Conservation (phyloP, 2,113 vertebrate genomes). For the Camelus dromedarius region DNA sequence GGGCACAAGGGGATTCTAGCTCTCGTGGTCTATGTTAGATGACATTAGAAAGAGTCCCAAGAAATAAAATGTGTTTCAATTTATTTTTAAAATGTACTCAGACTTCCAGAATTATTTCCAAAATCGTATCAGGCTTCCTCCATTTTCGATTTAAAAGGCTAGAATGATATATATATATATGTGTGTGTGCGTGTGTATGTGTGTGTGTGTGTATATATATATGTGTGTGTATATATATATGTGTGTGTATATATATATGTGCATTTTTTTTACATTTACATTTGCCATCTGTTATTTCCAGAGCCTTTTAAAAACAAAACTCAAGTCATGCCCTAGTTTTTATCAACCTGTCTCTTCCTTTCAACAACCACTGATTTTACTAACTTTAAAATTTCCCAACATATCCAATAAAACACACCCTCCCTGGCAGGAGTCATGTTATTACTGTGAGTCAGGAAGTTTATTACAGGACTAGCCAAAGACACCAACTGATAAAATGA, state of each 20-base stretch:
- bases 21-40: neutral
- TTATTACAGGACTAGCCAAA: neutral
- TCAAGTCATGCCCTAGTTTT: neutral
- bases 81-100: neutral
- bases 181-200: too few relatives aligned
- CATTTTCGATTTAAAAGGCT: neutral
- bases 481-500: neutral
- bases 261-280: neutral
- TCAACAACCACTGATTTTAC: constrained; percentile 36
- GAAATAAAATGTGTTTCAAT: neutral
- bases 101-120: neutral
- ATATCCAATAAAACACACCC: neutral
- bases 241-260: too few relatives aligned
- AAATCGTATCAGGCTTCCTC: neutral
- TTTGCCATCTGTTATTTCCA: neutral
- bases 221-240: too few relatives aligned
- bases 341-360: constrained; percentile 10
- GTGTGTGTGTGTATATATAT: too few relatives aligned
- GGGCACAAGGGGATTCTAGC: neutral
- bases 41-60: neutral
- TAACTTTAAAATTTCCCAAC: constrained; percentile 39
- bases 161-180: neutral
- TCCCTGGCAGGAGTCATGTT: neutral
- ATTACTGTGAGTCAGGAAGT: neutral
- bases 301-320: constrained; percentile 5